phyloP scores from a whole-genome alignment of 2,888 invertebrate species.

The Keiferia lycopersicella region DNA sequence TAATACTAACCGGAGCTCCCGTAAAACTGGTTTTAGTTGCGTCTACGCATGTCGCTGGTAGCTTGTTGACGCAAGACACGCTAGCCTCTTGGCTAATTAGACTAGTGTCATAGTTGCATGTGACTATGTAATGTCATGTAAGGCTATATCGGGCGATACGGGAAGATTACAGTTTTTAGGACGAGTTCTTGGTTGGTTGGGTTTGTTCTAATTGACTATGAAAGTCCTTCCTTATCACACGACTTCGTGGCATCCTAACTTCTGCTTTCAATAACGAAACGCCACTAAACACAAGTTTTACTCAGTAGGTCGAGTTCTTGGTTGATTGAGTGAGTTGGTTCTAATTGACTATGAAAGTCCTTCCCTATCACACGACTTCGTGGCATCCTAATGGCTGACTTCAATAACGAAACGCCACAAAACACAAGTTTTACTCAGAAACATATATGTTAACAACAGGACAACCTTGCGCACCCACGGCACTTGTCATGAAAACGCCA shows the following conservation, averaged over 20 bases:
- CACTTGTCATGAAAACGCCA: neutral
- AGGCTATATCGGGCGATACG: neutral
- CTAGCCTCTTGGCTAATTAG: conserved; percentile 14
- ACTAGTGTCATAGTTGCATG: conserved; percentile 14
- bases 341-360: too few species aligned
- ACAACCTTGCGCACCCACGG: neutral
- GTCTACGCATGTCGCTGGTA: neutral
- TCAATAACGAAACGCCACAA: neutral
- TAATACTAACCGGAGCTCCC: conserved; percentile 8
- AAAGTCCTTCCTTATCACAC: too few species aligned
- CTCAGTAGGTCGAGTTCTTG: neutral
- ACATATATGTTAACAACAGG: neutral
- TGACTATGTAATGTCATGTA: conserved; percentile 7
- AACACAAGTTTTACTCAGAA: neutral
- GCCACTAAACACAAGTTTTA: too few species aligned
- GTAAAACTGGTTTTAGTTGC: conserved; percentile 12
- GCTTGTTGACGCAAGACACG: conserved; percentile 18
- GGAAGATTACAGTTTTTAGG: neutral
- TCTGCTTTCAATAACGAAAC: too few species aligned
- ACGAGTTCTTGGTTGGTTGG: neutral
- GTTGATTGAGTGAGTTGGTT: neutral
- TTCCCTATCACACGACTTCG: too few species aligned
- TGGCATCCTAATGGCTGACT: neutral
- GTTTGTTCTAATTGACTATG: neutral
- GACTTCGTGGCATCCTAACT: too few species aligned